Evolutionary conservation across 1,140 invertebrate species (phyloP).

Genomic region (Phocides pigmalion): DNA sequence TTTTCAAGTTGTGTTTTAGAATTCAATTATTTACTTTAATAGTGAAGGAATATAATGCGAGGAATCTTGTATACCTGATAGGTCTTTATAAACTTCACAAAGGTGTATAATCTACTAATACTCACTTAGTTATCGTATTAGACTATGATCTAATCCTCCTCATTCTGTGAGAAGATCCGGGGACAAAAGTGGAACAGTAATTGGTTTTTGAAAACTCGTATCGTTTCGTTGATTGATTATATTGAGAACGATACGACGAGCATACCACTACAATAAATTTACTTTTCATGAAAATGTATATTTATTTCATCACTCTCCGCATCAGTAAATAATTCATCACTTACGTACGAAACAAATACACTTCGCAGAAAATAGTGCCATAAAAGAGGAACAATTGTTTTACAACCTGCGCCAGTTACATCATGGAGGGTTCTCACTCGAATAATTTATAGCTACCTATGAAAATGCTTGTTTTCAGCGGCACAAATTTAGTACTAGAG

Average conservation of each 20-base stretch:
- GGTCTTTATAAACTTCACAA: too few species aligned
- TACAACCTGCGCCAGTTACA: neutral
- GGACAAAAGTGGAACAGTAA: too few species aligned
- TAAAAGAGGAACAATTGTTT: conserved; percentile 14
- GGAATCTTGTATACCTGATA: too few species aligned
- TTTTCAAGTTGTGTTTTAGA: too few species aligned
- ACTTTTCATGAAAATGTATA: neutral
- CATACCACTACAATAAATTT: neutral
- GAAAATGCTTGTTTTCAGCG: conserved; percentile 12
- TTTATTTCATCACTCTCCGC: neutral
- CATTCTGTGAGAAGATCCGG: too few species aligned
- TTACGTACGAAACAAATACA: neutral
- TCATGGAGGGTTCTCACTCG: conserved; percentile 2
- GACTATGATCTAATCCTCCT: too few species aligned
- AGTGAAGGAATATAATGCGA: too few species aligned
- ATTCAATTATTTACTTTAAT: too few species aligned
- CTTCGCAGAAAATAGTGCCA: neutral
- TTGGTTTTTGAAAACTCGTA: too few species aligned
- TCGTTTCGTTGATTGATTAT: too few species aligned
- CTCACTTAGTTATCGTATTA: too few species aligned
- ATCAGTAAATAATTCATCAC: neutral
- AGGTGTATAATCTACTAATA: too few species aligned
- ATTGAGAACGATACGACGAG: neutral
- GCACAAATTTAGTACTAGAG: neutral
- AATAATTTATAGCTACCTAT: conserved; percentile 16